Conservation (phyloP, 2,888 invertebrate genomes). For the Drosophila mulleri region DNA sequence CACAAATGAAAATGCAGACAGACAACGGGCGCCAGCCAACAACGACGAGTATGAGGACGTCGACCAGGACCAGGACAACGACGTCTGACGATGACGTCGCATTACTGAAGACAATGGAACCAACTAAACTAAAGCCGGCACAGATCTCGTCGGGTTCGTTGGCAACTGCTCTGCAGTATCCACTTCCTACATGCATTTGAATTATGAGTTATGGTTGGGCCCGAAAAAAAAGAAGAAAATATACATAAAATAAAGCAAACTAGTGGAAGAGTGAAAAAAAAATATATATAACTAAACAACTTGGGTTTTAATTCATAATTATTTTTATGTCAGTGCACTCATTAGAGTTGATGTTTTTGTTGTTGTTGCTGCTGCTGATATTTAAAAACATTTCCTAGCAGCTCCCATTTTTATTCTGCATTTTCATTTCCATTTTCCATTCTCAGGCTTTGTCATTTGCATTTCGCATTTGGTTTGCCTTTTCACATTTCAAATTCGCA, state of each 20-base stretch:
- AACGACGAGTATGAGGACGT: conserved; percentile 27
- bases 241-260: conserved; percentile 17
- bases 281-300: conserved; percentile 51
- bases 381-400: conserved; percentile 35
- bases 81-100: conserved; percentile 77
- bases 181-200: conserved; percentile 73
- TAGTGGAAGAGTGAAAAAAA: conserved; percentile 16
- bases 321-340: conserved; percentile 78
- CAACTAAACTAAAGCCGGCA: conserved; percentile 68
- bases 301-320: conserved; percentile 77
- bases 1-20: conserved; percentile 81
- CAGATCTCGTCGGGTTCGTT: conserved; percentile 69
- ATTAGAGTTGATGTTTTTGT: conserved; percentile 53
- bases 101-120: conserved; percentile 72
- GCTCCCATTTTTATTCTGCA: conserved; percentile 26
- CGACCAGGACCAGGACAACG: conserved; percentile 57
- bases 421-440: conserved; percentile 31
- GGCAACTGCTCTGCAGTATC: conserved; percentile 64
- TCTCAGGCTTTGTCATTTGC: conserved; percentile 64
- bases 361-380: conserved; percentile 17
- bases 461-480: conserved; percentile 38
- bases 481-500: conserved; percentile 57
- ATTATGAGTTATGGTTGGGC: conserved; percentile 62
- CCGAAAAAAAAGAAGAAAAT: background rate
- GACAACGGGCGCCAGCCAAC: conserved; percentile 77